Evolutionary conservation across 64 coral and sea anemone genomes (phyloP).

Genomic region (Stylophora pistillata): DNA sequence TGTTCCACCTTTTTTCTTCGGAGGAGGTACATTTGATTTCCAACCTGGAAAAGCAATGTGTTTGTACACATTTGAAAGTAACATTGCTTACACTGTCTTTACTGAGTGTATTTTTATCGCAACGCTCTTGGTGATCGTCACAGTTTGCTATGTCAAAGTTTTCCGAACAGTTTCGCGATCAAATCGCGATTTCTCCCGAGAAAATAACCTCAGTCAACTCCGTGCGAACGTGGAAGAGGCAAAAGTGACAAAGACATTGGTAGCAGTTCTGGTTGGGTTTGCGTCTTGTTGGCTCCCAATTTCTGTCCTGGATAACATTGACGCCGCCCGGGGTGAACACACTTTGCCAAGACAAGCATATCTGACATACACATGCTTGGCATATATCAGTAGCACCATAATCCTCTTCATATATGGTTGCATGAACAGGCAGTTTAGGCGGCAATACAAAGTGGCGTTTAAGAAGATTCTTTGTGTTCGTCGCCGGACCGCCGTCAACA

Average conservation of each 20-base stretch:
- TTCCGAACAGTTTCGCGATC: neutral
- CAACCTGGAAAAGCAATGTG: constrained; percentile 79
- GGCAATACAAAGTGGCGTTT: constrained; percentile 43
- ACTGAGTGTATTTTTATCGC: constrained; percentile 44
- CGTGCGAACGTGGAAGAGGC: constrained; percentile 44
- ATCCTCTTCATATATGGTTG: constrained; percentile 71
- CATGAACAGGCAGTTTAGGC: constrained; percentile 53
- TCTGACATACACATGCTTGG: constrained; percentile 51
- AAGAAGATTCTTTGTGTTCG: neutral
- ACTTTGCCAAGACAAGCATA: constrained; percentile 55
- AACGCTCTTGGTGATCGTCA: neutral
- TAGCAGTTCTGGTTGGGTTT: constrained; percentile 47
- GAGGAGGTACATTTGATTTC: constrained; percentile 31
- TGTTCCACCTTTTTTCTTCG: constrained; percentile 44
- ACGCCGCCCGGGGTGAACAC: constrained; percentile 36
- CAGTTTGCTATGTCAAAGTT: neutral
- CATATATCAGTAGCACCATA: constrained; percentile 43
- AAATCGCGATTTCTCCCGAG: neutral
- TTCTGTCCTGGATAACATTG: constrained; percentile 43
- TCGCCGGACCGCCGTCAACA: neutral
- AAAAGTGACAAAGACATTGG: constrained; percentile 43
- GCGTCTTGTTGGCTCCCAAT: constrained; percentile 64
- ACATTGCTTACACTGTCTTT: constrained; percentile 58
- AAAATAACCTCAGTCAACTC: constrained; percentile 1
- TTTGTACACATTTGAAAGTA: constrained; percentile 57